phyloP scores from a whole-genome alignment of 2,888 invertebrate genomes.

The Polymixis lichenea region DNA sequence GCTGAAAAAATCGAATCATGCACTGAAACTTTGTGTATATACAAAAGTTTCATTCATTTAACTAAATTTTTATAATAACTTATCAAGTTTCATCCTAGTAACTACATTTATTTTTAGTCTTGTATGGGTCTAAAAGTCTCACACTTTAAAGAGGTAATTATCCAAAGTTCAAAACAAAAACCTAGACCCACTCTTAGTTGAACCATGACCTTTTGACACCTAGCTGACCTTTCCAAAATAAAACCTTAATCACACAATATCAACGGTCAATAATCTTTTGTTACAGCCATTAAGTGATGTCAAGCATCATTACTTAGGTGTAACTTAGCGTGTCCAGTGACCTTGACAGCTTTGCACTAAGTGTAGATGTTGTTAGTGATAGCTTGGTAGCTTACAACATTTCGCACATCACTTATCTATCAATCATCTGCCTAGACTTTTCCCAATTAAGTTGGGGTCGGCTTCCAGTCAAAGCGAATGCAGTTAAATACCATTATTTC shows the following conservation, averaged over 20 bases:
- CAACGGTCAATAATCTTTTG: slow-evolving; percentile 26
- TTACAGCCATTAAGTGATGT: slow-evolving; percentile 38
- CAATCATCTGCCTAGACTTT: background rate
- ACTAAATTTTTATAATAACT: too few relatives aligned
- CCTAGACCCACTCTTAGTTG: slow-evolving; percentile 44
- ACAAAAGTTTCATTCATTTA: too few relatives aligned
- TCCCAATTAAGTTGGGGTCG: too few relatives aligned
- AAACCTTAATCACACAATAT: slow-evolving; percentile 43
- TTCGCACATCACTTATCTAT: slow-evolving; percentile 24
- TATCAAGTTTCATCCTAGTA: too few relatives aligned
- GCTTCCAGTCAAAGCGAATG: background rate
- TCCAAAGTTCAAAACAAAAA: slow-evolving; percentile 27
- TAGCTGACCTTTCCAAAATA: slow-evolving; percentile 43
- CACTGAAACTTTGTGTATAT: too few relatives aligned
- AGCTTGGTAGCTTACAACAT: slow-evolving; percentile 29
- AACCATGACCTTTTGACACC: slow-evolving; percentile 30
- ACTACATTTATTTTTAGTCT: too few relatives aligned
- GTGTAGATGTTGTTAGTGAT: slow-evolving; percentile 37
- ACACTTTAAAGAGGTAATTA: background rate
- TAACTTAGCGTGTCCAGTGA: slow-evolving; percentile 22
- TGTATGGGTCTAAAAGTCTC: too few relatives aligned
- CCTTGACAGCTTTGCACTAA: slow-evolving; percentile 42
- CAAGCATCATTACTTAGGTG: slow-evolving; percentile 49
- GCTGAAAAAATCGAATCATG: too few relatives aligned
- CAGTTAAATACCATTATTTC: background rate